Evolutionary conservation across 2,797 vertebrate genomes (phyloP), one percentile per base, ranked within the genome.

Genomic region (Semotilus atromaculatus): DNA sequence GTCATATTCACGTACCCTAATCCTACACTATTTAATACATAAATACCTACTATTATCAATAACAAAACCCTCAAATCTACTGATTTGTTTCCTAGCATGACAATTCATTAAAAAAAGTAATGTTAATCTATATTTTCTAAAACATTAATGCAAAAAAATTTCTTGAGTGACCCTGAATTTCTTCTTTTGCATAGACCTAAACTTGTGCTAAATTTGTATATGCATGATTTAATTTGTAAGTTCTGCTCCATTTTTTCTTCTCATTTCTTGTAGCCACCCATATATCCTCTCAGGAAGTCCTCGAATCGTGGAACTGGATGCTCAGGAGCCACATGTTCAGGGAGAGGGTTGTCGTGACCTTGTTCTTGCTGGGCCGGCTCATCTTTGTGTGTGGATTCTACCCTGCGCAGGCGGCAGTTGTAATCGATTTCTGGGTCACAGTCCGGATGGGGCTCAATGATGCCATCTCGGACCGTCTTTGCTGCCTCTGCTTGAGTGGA

Each of bases 341-440:
- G 90, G 14, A 85, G 83, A 0, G 89, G 88, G 43, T 93, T 89
- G 2, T 87, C 90, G 0, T 85, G 85, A 29, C 55, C 71, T 43
- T 90, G 89, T 26, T 86, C 83, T 29, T 86, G 88, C 48, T 51
- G 82, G 34, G 73, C 77, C 0, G 86, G 55, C 78, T 87, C 86
- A 31, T 91, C 90, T 10, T 83, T 86, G 0, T 90, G 88, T 43
- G 70, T 51, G 0, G 91, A 84, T 29, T 92, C 82, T 0, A 90
- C 90, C 0, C 82, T 92, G 19, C 93, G 94, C 81, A 96, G 90
- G 29, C 94, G 94, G 88, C 95, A 96, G 91, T 94, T 94, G 91
- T 92, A 95, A 91, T 96, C 95, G 3, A 88, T 88, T 83, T 96
- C 95, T 0, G 95, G 95, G 91, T 96, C 95, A 34, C 95, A 96